Base-by-base conservation (phyloP, 2,888 invertebrate species). In the Ichneumon xanthorius region DNA sequence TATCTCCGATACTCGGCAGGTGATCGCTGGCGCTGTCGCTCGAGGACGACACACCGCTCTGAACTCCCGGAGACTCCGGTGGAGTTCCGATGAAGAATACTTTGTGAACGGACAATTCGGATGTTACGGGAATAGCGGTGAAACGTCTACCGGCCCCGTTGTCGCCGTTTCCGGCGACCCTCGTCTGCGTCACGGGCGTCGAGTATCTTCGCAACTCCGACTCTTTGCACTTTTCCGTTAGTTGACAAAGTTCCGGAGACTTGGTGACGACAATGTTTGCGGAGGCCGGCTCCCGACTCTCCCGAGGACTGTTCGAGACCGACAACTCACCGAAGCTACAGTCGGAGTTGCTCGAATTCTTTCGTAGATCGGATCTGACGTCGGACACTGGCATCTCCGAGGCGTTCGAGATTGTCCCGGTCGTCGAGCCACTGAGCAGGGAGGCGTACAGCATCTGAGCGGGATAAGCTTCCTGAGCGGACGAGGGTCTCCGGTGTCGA, bases 81-180 rank as follows among this genome's bases (percentile, higher is more conserved):
- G 93, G 93, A 78, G 91, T 93, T 40, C 93, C 93, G 55, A 93
- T 91, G 79, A 93, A 93, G 87, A 93, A 93, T 65, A 91, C 92
- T 84, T 91, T 92, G 40, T 91, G 90, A 3, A 73, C 63, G 1
- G 80, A 84, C 67, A 90, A 81, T 82, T 92, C 93, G 9, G 92
- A 90, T 14, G 91, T 89, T 26, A 92, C 89, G 14, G 93, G 93
- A 87, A 92, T 92, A 19, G 92, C 89, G 11, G 92, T 92, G 79
- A 92, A 93, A 45, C 93, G 88, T 81, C 92, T 89, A 89, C 40
- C 45, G 37, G 40, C 40, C 11, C 14, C 26, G 26, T 61, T 65
- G 16, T 80, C 63, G 6, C 85, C 87, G 30, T 71, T 75, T 40
- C 63, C 77, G 58, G 84, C 58, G 71, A 85, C 85, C 68, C 77